These are phyloP conservation scores for Valencia hispanica DNA, from an alignment of 2,797 vertebrate species.

Conservation along the genomic window DNA sequence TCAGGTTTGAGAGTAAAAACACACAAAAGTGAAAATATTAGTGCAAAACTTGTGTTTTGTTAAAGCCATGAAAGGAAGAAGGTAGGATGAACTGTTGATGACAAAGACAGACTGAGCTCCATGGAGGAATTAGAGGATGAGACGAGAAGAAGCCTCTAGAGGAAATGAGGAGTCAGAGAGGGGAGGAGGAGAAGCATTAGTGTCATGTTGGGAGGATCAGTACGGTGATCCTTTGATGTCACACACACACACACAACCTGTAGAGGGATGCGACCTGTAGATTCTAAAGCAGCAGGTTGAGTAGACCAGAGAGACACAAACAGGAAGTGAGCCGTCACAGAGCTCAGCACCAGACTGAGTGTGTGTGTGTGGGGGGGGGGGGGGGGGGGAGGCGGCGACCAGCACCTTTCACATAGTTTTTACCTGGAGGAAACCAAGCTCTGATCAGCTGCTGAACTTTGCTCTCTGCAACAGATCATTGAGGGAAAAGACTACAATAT, in stretches of 20 bases:
- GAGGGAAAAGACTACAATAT: too few species aligned
- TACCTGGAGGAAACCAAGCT: background rate
- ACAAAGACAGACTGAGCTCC: background rate
- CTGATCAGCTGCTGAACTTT: too few species aligned
- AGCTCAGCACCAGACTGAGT: constrained; percentile 4
- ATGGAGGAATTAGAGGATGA: background rate
- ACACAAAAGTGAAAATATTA: background rate
- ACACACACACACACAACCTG: constrained; percentile 16
- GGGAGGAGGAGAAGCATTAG: constrained; percentile 27
- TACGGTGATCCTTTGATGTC: constrained; percentile 54
- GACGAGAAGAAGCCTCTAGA: constrained; percentile 25
- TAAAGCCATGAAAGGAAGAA: background rate
- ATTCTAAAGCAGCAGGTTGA: constrained; percentile 47
- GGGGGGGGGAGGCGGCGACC: constrained; percentile 7
- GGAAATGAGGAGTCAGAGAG: constrained; percentile 37
- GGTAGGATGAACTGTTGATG: background rate
- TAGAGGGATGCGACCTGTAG: constrained; percentile 43
- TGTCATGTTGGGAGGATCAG: constrained; percentile 49
- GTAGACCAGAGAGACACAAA: constrained; percentile 52
- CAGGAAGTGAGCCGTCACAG: constrained; percentile 49
- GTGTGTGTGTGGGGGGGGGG: too few species aligned
- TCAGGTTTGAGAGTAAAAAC: too few species aligned
- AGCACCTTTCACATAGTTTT: constrained; percentile 15
- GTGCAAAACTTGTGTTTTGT: background rate
- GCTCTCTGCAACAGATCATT: too few species aligned